A percentile compares a stretch with the other conserved stretches of the same genome.
These are phyloP conservation scores for Sphinx pinastri DNA, from an alignment of 2,888 invertebrate species.

Conservation along the genomic window DNA sequence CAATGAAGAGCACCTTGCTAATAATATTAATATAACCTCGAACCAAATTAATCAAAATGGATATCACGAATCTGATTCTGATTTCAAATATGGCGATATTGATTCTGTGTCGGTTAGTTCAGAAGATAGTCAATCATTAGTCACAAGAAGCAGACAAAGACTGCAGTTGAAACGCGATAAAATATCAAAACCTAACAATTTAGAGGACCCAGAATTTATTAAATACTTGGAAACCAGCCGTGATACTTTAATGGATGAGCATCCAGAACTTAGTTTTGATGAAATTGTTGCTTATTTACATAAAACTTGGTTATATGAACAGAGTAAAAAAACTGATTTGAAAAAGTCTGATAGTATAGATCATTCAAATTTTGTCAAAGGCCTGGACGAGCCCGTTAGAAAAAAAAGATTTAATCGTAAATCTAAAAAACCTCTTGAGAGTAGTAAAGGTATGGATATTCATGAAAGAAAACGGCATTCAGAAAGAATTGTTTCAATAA, in stretches of 20 bases:
- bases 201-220: slow-evolving; percentile 68
- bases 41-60: not conserved
- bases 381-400: slow-evolving; percentile 34
- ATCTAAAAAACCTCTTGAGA: slow-evolving; percentile 5
- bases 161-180: slow-evolving; percentile 19
- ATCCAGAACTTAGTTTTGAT: slow-evolving; percentile 34
- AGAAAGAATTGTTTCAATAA: slow-evolving; percentile 44
- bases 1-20: not conserved
- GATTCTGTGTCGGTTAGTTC: slow-evolving; percentile 26
- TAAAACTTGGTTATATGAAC: slow-evolving; percentile 77
- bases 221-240: slow-evolving; percentile 75
- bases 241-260: slow-evolving; percentile 67
- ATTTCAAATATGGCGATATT: slow-evolving; percentile 14
- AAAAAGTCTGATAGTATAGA: slow-evolving; percentile 53
- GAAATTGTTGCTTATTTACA: slow-evolving; percentile 72
- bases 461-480: slow-evolving; percentile 36
- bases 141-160: slow-evolving; percentile 13
- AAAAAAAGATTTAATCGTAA: slow-evolving; percentile 18
- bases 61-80: not conserved
- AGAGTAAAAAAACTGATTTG: slow-evolving; percentile 61
- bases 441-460: slow-evolving; percentile 22
- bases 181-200: slow-evolving; percentile 37
- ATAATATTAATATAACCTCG: not conserved
- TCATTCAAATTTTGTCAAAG: slow-evolving; percentile 57
- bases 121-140: slow-evolving; percentile 27